Base-by-base conservation (phyloP, 2,888 invertebrate species). In the Oxyteleia sp. region DNA sequence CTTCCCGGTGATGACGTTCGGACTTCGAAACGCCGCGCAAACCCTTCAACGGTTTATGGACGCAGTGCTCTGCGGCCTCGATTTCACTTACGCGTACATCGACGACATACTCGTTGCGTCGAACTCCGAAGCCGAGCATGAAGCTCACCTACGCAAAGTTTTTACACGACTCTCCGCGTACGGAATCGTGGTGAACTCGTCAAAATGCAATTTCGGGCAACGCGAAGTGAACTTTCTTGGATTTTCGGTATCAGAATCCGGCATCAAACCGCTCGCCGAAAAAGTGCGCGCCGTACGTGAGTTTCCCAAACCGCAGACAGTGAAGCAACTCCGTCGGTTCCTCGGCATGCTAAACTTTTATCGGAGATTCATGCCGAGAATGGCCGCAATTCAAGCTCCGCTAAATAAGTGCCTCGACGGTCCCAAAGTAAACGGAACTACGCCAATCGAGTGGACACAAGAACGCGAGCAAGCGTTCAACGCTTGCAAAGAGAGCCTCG, bases 181-280 rank as follows among this genome's bases (percentile, higher is more conserved):
- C 68, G 80, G 82, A 0, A 16, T 88, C 0, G 55, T 35, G 1
- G 76, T 89, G 8, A 75, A 93, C 78, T 43, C 85, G 0, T 38
- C 76, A 0, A 93, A 93, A 82, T 92, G 92, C 57, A 66, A 69
- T 0, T 90, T 92, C 72, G 90, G 89, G 0, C 11, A 38, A 29
- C 0, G 43, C 1, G 49, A 88, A 45, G 78, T 92, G 0, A 66
- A 78, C 3, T 93, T 90, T 61, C 75, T 92, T 0, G 91, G 91
- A 0, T 89, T 88, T 68, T 1, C 4, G 0, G 84, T 92, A 2
- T 71, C 85, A 4, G n/a, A 18, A 4, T 2, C 5, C 1, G 57
- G 57, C 1, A 38, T 18, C 4, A n/a, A 20, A 41, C 23, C 57
- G n/a, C 7, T 3, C 66, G 5, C 32, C 32, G 32, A 32, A 10